phyloP scores from a whole-genome alignment of 2,888 invertebrate species.

The Nomada goodeniana region DNA sequence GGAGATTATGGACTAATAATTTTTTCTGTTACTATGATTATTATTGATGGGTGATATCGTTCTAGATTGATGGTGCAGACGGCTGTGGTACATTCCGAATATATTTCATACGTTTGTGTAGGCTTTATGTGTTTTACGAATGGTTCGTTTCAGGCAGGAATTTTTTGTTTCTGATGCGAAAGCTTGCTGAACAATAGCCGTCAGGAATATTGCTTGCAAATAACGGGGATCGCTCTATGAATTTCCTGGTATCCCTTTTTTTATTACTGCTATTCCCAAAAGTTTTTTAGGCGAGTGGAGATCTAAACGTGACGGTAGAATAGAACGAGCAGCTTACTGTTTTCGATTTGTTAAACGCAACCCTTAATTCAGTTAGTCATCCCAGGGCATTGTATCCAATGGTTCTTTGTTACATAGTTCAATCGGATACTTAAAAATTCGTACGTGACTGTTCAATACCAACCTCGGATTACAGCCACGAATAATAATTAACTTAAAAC shows the following conservation, averaged over 20 bases:
- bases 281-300: background rate
- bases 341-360: background rate
- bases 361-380: slow-evolving; percentile 3
- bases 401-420: background rate
- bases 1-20: background rate
- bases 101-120: no score
- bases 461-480: background rate
- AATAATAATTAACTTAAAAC: background rate
- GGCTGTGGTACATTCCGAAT: no score
- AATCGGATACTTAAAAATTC: background rate
- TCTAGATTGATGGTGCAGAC: no score
- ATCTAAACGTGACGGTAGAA: slow-evolving; percentile 11
- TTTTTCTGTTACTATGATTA: background rate
- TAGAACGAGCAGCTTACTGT: background rate
- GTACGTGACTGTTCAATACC: background rate
- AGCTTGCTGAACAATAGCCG: no score
- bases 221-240: no score
- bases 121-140: no score
- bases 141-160: no score
- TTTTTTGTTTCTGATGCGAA: no score
- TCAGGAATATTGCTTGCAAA: no score
- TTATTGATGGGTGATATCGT: background rate
- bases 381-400: background rate
- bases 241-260: background rate
- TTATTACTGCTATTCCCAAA: background rate